Conservation (phyloP, 53 echinoderm and acorn worm genomes). For the Luidia sarsii region DNA sequence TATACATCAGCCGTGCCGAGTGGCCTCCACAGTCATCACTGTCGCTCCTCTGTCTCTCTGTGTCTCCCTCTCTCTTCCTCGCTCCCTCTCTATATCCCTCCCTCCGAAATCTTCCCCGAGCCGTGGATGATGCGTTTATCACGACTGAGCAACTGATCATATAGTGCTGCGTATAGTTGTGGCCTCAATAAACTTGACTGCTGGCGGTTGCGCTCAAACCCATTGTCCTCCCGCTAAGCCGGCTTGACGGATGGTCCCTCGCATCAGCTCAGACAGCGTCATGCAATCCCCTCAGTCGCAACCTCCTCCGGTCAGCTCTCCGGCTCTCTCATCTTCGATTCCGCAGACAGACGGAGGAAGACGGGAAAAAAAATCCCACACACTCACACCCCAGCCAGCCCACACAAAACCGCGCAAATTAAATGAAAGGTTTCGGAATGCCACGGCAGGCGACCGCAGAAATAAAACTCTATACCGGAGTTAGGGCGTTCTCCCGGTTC, state of each 20-base stretch:
- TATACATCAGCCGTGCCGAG: too few relatives aligned
- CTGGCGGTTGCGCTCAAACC: constrained; percentile 6
- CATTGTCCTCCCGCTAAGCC: constrained; percentile 1
- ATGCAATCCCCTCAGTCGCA: not conserved
- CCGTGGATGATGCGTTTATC: constrained; percentile 45
- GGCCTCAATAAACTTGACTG: constrained; percentile 38
- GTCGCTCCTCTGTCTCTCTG: not conserved
- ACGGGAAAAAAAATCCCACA: too few relatives aligned
- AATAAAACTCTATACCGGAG: too few relatives aligned
- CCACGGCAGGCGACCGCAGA: not conserved
- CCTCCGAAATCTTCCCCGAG: not conserved
- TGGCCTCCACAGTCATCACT: constrained; percentile 20
- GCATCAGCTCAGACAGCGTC: constrained; percentile 1
- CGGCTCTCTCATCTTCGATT: too few relatives aligned
- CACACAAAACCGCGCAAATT: constrained; percentile 5
- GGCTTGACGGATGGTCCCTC: constrained; percentile 19
- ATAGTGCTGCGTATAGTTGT: constrained; percentile 34
- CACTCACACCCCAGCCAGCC: not conserved
- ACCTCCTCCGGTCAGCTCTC: not conserved
- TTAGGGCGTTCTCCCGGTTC: too few relatives aligned
- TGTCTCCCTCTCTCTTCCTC: too few relatives aligned
- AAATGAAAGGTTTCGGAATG: not conserved
- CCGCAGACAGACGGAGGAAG: too few relatives aligned
- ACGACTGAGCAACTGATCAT: constrained; percentile 23
- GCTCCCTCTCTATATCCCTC: too few relatives aligned